These are phyloP conservation scores for Melanocharis versteri DNA, from an alignment of 2,113 vertebrate species.

Conservation along the genomic window DNA sequence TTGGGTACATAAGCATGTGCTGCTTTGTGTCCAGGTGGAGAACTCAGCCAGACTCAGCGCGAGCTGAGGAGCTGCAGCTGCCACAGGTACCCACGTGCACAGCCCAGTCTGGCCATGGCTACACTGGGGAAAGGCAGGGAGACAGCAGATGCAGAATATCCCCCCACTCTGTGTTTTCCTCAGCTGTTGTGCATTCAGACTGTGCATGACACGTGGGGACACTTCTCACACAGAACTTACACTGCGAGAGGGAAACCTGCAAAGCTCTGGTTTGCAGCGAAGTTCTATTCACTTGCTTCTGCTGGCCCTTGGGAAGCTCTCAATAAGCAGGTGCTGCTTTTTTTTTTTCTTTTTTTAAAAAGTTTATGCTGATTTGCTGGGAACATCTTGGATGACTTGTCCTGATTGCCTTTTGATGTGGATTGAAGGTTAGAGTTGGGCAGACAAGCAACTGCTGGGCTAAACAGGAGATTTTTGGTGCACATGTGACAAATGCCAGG, in stretches of 20 bases:
- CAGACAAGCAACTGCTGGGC: not conserved
- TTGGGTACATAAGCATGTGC: not conserved
- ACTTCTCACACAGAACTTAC: fast-evolving
- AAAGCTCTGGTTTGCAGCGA: not conserved
- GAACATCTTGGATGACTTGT: not conserved
- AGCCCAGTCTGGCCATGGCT: fast-evolving
- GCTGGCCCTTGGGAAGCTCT: not conserved
- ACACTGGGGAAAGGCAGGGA: not conserved
- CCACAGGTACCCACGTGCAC: fast-evolving
- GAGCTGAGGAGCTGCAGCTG: not conserved
- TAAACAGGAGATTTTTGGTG: not conserved
- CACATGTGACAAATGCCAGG: not conserved
- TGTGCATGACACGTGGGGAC: fast-evolving
- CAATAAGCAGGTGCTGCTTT: not conserved
- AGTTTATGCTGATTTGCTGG: not conserved
- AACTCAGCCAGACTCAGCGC: not conserved
- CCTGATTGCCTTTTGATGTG: not conserved
- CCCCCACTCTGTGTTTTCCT: not conserved
- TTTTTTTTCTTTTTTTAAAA: too few relatives aligned
- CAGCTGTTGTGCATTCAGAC: not conserved
- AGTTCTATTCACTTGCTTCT: not conserved
- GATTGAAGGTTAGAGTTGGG: not conserved
- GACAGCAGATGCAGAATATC: not conserved
- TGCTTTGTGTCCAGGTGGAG: not conserved
- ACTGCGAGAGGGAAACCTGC: not conserved